Evolutionary conservation across 2,888 invertebrate species (phyloP).

Genomic region (Lasioglossum calceatum): DNA sequence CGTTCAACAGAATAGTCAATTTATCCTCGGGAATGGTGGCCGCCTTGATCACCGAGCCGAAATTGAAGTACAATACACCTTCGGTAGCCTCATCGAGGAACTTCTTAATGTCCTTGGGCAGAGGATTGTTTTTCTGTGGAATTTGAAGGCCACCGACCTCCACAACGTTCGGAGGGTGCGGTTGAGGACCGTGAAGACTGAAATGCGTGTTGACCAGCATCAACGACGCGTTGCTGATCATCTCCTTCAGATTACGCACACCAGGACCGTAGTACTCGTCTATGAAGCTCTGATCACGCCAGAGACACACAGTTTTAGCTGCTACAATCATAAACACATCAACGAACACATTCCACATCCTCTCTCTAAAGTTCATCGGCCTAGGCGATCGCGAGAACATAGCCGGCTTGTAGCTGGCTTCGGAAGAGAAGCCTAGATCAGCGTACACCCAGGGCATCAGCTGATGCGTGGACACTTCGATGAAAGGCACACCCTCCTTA

Average conservation of each 20-base stretch:
- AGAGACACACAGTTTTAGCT: slow-evolving; percentile 80
- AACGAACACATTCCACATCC: slow-evolving; percentile 85
- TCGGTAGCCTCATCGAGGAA: slow-evolving; percentile 88
- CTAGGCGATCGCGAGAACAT: slow-evolving; percentile 85
- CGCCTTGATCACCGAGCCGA: slow-evolving; percentile 90
- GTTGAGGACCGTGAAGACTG: slow-evolving; percentile 86
- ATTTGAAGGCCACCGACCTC: slow-evolving; percentile 83
- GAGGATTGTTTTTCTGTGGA: slow-evolving; percentile 78
- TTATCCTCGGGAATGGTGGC: slow-evolving; percentile 88
- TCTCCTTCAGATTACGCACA: slow-evolving; percentile 85
- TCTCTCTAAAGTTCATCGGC: slow-evolving; percentile 83
- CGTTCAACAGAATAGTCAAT: slow-evolving; percentile 86
- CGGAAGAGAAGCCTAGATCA: slow-evolving; percentile 86
- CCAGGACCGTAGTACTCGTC: slow-evolving; percentile 85
- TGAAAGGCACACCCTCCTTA: slow-evolving; percentile 87
- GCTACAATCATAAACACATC: slow-evolving; percentile 72
- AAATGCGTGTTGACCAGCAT: slow-evolving; percentile 88
- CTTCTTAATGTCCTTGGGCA: slow-evolving; percentile 86
- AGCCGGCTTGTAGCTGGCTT: slow-evolving; percentile 86
- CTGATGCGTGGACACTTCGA: slow-evolving; percentile 84
- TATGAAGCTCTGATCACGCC: slow-evolving; percentile 82
- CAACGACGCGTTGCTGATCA: slow-evolving; percentile 86
- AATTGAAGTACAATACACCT: slow-evolving; percentile 91
- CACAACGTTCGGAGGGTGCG: slow-evolving; percentile 86
- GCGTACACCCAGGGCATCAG: slow-evolving; percentile 87